Evolutionary conservation across 2,797 vertebrate genomes (phyloP).

Genomic region (Gallinago stenura): DNA sequence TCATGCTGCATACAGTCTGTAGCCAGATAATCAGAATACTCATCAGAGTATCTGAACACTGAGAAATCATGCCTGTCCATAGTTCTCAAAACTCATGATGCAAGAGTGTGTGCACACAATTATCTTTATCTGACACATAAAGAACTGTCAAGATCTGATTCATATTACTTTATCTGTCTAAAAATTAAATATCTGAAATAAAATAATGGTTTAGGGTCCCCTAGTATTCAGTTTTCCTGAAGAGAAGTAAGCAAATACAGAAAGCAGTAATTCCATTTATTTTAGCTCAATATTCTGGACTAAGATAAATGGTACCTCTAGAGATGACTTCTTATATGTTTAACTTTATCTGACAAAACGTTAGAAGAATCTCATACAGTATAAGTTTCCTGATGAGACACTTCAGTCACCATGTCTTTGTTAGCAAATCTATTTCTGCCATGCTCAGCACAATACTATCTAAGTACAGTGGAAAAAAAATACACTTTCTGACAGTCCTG

Average conservation of each 20-base stretch:
- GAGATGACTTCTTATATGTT: neutral
- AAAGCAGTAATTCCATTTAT: neutral
- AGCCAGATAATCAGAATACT: neutral
- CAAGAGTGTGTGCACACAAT: neutral
- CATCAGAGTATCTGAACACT: neutral
- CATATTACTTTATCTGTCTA: neutral
- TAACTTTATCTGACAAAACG: neutral
- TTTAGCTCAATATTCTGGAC: neutral
- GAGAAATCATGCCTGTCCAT: neutral
- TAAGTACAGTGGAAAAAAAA: neutral
- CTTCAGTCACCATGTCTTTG: neutral
- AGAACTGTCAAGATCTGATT: neutral
- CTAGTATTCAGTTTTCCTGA: neutral
- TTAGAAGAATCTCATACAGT: neutral
- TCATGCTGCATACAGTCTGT: neutral
- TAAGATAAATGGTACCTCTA: neutral
- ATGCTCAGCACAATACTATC: neutral
- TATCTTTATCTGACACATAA: neutral
- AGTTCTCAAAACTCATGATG: neutral
- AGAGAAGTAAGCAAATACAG: neutral
- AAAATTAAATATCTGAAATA: neutral
- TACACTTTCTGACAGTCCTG: neutral
- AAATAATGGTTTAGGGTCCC: neutral
- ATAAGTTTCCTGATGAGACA: neutral
- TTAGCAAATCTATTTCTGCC: neutral